phyloP scores from a whole-genome alignment of 2,113 vertebrate genomes.

The Typhlomys cinereus region DNA sequence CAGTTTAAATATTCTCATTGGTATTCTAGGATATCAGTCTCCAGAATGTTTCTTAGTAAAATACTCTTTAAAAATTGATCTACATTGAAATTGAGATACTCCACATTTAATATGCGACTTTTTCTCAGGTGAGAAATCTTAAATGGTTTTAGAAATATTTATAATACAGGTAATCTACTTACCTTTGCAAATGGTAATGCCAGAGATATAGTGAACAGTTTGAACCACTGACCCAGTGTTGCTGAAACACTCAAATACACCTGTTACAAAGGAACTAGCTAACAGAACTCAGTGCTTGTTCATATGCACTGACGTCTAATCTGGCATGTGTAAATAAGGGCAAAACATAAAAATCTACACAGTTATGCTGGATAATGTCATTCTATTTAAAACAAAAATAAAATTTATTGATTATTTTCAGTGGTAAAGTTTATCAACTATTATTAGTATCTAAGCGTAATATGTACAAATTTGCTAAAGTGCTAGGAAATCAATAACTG shows the following conservation, averaged over 20 bases:
- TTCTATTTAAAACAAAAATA: too few species aligned
- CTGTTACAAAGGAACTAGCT: background rate
- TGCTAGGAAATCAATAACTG: background rate
- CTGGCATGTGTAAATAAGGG: background rate
- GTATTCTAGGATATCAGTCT: background rate
- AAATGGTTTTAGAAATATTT: background rate
- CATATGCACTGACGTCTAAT: background rate
- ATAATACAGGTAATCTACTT: background rate
- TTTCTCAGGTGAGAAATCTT: background rate
- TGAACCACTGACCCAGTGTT: background rate
- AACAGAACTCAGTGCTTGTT: background rate
- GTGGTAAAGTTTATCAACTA: background rate
- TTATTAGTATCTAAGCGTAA: background rate
- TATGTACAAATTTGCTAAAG: background rate
- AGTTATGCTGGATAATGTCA: too few species aligned
- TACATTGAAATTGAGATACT: background rate
- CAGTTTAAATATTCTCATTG: background rate
- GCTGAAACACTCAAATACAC: background rate
- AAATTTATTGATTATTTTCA: background rate
- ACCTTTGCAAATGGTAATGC: background rate
- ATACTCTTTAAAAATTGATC: background rate
- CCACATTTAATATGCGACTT: background rate
- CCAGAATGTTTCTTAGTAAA: background rate
- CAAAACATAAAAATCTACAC: background rate
- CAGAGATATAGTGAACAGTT: background rate